phyloP scores from a whole-genome alignment of 1,140 invertebrate species.

The Pectinophora gossypiella region DNA sequence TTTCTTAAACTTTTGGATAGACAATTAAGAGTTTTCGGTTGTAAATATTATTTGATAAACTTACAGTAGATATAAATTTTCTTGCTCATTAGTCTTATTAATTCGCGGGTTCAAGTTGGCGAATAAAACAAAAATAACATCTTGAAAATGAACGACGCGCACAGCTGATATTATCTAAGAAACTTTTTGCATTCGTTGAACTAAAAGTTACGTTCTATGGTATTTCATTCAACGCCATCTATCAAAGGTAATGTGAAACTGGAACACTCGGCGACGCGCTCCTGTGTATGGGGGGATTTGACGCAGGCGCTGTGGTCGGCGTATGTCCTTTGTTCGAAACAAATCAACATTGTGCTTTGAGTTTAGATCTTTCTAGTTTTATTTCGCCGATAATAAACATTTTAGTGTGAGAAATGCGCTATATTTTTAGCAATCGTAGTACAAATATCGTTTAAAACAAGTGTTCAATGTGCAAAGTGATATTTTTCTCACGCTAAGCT shows the following conservation, averaged over 20 bases:
- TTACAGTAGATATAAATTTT: no score
- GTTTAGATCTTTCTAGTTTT: constrained; percentile 56
- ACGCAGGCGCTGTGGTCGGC: constrained; percentile 71
- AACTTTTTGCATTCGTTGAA: no score
- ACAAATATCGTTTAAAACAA: constrained; percentile 30
- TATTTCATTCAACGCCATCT: constrained; percentile 52
- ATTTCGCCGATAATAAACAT: constrained; percentile 37
- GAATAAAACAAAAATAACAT: not conserved
- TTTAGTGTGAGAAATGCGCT: constrained; percentile 58
- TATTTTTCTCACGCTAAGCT: constrained; percentile 43
- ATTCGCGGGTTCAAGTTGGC: no score
- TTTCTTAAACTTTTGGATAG: no score
- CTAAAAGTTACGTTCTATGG: constrained; percentile 1
- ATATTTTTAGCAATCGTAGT: constrained; percentile 36
- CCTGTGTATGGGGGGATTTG: constrained; percentile 50
- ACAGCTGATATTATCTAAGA: no score
- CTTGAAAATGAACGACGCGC: no score
- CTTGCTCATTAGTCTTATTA: no score
- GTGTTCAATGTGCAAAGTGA: constrained; percentile 40
- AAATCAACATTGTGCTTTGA: constrained; percentile 71
- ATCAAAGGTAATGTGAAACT: constrained; percentile 32
- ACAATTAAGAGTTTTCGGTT: no score
- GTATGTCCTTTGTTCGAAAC: constrained; percentile 75
- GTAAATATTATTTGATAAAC: no score
- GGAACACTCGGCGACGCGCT: constrained; percentile 43